These are phyloP conservation scores for Rhynchomys soricoides DNA, from an alignment of 2,113 vertebrate species.

Conservation along the genomic window DNA sequence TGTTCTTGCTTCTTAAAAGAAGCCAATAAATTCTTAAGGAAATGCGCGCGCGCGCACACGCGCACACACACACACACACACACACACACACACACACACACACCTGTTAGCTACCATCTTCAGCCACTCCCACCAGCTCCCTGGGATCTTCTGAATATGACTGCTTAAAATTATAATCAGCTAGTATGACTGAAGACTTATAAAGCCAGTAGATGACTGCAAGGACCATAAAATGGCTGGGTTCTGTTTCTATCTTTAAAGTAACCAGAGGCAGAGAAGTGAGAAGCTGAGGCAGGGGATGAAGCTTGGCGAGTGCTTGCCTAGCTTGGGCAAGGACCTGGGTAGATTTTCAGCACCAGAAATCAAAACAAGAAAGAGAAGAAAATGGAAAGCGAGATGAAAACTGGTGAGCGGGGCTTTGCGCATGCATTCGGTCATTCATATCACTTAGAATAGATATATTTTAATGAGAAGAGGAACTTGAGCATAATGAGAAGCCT, in stretches of 20 bases:
- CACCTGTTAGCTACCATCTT: neutral
- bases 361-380: neutral
- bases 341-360: no score
- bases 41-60: neutral
- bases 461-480: neutral
- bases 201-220: neutral
- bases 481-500: neutral
- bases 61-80: neutral
- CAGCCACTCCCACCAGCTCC: neutral
- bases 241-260: neutral
- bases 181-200: neutral
- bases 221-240: neutral
- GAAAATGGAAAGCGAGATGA: neutral
- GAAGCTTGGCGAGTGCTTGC: neutral
- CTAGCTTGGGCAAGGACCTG: neutral
- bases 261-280: neutral
- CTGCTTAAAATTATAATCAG: neutral
- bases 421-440: neutral
- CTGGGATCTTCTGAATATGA: neutral
- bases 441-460: neutral
- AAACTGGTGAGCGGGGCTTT: neutral
- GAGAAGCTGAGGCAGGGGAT: no score
- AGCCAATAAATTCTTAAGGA: neutral
- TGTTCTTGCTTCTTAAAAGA: neutral
- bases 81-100: neutral